A percentile compares a stretch with the other conserved stretches of the same genome.
These are phyloP conservation scores for Australoheros scitulus DNA, from an alignment of 2,113 vertebrate species.

Conservation along the genomic window DNA sequence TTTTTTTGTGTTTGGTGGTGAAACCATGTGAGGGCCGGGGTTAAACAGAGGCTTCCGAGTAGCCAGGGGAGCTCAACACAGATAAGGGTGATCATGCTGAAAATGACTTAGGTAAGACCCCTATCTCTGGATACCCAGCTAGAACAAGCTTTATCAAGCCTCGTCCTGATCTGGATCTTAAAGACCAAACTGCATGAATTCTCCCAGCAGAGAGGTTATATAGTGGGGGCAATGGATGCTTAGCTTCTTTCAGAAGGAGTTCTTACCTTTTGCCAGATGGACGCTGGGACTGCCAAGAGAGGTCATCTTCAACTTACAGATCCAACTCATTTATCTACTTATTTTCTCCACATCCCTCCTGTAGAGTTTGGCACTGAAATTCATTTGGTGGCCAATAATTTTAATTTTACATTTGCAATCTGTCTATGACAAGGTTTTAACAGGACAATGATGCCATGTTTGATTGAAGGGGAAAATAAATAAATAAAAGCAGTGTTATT, in stretches of 20 bases:
- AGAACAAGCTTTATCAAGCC: slow-evolving; percentile 82
- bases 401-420: slow-evolving; percentile 39
- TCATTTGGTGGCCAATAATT: slow-evolving; percentile 25
- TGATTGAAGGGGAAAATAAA: slow-evolving; percentile 10
- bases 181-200: slow-evolving; percentile 77
- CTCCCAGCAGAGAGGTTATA: slow-evolving; percentile 66
- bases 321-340: slow-evolving; percentile 40
- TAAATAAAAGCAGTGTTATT: slow-evolving; percentile 28
- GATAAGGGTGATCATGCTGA: slow-evolving; percentile 84
- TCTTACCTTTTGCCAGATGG: slow-evolving; percentile 58
- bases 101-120: slow-evolving; percentile 84
- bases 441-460: slow-evolving; percentile 35
- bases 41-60: slow-evolving; percentile 73
- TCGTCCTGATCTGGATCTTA: slow-evolving; percentile 79
- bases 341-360: slow-evolving; percentile 18
- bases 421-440: slow-evolving; percentile 35
- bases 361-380: slow-evolving; percentile 30
- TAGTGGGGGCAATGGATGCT: slow-evolving; percentile 50
- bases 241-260: slow-evolving; percentile 59
- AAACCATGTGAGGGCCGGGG: slow-evolving; percentile 60
- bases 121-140: slow-evolving; percentile 79
- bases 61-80: slow-evolving; percentile 75
- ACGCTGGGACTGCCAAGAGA: slow-evolving; percentile 41
- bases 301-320: slow-evolving; percentile 51
- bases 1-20: slow-evolving; percentile 56